Evolutionary conservation across 2,113 vertebrate species (phyloP), one percentile per base, ranked within the genome.

Genomic region (Nothoprocta pentlandii): DNA sequence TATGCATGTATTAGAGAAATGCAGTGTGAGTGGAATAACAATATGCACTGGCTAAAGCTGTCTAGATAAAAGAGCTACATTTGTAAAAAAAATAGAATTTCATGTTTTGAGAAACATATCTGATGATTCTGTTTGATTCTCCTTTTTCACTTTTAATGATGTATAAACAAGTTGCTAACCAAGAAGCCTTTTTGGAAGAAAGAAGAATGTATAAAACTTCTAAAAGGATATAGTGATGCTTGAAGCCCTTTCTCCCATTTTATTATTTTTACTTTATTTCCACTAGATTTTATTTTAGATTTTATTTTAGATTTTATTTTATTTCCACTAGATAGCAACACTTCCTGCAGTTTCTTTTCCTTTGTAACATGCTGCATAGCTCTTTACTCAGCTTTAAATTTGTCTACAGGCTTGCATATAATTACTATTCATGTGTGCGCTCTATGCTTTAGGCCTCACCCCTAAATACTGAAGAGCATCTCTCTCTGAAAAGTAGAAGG

Each of bases 391-490:
- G 76, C 0, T 0, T 46, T 88, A 67, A 86, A 91, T 90, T 67
- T 92, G 54, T 61, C n/a, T 78, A 4, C 66, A 58, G 0, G 0
- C 30, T 59, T 30, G 68, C 59, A 51, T 53, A 49, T 41, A 77
- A 91, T 90, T 90, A 46, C 56, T 67, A 42, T 78, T 83, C 82
- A 63, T 75, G 64, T 63, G 59, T 54, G 16, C 25, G 67, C 58
- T 34, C 26, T 1, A 16, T 93, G 73, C 68, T 83, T 95, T 93
- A 58, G 90, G 90, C 85, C 92, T 90, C 82, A 59, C 64, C 88
- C 41, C 23, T 42, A 78, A 91, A 42, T 70, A 59, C 9, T 85
- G 56, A 80, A 63, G 49, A 90, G 30, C 62, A 74, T 80, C 59
- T 88, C 54, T 56, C 54, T 58, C 28, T 32, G 16, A 30, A 82